These are phyloP conservation scores for Lasiurus borealis DNA, from an alignment of 2,113 vertebrate species.

Conservation along the genomic window DNA sequence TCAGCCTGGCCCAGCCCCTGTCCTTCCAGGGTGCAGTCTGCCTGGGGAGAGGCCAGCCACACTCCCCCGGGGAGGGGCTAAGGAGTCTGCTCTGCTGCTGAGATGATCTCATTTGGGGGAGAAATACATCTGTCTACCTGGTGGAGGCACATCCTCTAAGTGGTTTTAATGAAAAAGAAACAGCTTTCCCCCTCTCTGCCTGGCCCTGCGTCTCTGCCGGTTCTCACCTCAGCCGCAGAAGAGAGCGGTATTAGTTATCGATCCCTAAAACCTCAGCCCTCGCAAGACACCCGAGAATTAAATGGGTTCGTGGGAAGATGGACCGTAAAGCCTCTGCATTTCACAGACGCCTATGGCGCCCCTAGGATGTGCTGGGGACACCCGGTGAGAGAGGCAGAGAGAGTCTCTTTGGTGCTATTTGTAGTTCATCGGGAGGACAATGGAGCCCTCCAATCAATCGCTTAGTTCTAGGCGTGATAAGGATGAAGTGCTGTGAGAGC, in stretches of 20 bases:
- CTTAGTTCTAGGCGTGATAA: background rate
- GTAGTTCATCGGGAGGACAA: background rate
- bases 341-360: background rate
- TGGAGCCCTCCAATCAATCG: rapidly evolving
- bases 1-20: rapidly evolving
- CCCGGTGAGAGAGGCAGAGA: background rate
- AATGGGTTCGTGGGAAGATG: background rate
- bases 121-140: background rate
- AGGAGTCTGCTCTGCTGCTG: background rate
- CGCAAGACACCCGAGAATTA: background rate
- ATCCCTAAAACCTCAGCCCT: background rate
- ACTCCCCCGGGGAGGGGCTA: rapidly evolving
- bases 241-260: background rate
- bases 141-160: background rate
- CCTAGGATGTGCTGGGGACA: background rate
- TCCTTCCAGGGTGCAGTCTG: background rate
- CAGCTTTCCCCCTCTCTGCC: background rate
- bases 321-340: no score
- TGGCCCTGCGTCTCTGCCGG: background rate
- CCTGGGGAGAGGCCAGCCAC: background rate
- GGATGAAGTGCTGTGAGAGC: background rate
- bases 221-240: background rate
- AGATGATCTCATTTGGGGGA: background rate
- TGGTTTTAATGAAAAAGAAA: background rate
- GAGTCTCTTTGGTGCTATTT: background rate